Base-by-base conservation (phyloP, 2,888 invertebrate genomes). In the Meteorus cinctellus region DNA sequence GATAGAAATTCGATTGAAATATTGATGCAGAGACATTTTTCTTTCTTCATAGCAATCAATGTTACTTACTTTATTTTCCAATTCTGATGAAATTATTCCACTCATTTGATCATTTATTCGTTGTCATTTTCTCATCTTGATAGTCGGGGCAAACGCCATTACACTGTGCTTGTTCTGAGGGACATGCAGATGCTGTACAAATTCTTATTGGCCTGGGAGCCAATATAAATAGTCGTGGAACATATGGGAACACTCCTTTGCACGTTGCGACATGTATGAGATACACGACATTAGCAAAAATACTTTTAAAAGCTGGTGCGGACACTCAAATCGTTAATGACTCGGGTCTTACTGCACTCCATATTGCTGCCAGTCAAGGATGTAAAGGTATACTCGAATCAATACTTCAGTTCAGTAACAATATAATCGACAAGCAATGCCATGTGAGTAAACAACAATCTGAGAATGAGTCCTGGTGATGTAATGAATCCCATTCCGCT, bases 261-360 rank as follows among this genome's bases (percentile, higher is more conserved):
- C 96, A 96, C 85, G 91, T 94, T 70, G 95, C 96, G 0, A 94
- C 95, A 0, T 94, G 94, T 81, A 93, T 94, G 84, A 93, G 95
- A 80, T 94, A 95, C 84, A 93, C 95, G 0, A 93, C 93, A 80
- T 91, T 95, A 24, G 95, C 94, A n/a, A 92, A 92, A 79, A 90
- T 93, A 63, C 90, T 96, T 69, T 90, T 96, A 67, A 94, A 94
- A 29, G 91, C 92, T 34, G 94, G 94, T 14, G 94, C 94, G 67
- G 91, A 92, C 74, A 92, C 93, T 0, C 93, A 94, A 82, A 83
- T 91, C 31, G 90, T 92, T 85, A 90, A 93, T 82, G 84, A 84
- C 77, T 93, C 93, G 87, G 94, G 94, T 24, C 92, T 92, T 81
- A 94, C 94, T 4, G 92, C 94, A 0, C 90, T 94, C 77, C 94